phyloP scores from a whole-genome alignment of 2,888 invertebrate genomes.

The Trissolcus japonicus region DNA sequence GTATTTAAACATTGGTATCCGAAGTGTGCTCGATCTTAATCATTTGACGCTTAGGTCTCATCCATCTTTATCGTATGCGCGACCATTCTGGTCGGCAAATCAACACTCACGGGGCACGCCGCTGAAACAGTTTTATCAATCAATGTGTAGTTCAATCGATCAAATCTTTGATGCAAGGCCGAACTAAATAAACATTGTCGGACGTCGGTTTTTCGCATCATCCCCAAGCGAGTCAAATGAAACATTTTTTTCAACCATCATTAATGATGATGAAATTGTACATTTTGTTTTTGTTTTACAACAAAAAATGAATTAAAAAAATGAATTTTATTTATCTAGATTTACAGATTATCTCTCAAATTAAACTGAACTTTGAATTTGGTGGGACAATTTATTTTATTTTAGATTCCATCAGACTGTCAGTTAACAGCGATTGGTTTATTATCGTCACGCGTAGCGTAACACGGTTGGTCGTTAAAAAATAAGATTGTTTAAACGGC shows the following conservation, averaged over 20 bases:
- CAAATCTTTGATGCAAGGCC: slow-evolving; percentile 33
- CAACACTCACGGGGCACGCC: slow-evolving; percentile 54
- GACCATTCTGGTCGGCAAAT: slow-evolving; percentile 50
- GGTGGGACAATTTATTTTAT: slow-evolving; percentile 47
- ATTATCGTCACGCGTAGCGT: slow-evolving; percentile 67
- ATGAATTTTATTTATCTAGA: slow-evolving; percentile 1
- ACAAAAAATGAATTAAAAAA: background rate
- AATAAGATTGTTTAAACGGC: slow-evolving; percentile 60
- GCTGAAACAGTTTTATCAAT: slow-evolving; percentile 4
- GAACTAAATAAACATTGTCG: slow-evolving; percentile 36
- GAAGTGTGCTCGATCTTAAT: slow-evolving; percentile 67
- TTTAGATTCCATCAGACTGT: slow-evolving; percentile 63
- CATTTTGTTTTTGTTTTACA: background rate
- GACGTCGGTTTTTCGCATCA: slow-evolving; percentile 7
- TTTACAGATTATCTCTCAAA: background rate
- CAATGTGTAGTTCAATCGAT: slow-evolving; percentile 35
- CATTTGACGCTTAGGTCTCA: slow-evolving; percentile 64
- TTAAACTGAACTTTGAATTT: slow-evolving; percentile 22
- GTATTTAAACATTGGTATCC: slow-evolving; percentile 30
- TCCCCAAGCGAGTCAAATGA: background rate
- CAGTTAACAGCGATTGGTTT: slow-evolving; percentile 66
- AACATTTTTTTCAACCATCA: background rate
- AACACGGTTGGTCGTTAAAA: slow-evolving; percentile 61
- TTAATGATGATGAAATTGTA: background rate
- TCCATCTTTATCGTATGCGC: slow-evolving; percentile 62